Conservation (phyloP, 2,888 invertebrate species). For the Leucozona laternaria region DNA sequence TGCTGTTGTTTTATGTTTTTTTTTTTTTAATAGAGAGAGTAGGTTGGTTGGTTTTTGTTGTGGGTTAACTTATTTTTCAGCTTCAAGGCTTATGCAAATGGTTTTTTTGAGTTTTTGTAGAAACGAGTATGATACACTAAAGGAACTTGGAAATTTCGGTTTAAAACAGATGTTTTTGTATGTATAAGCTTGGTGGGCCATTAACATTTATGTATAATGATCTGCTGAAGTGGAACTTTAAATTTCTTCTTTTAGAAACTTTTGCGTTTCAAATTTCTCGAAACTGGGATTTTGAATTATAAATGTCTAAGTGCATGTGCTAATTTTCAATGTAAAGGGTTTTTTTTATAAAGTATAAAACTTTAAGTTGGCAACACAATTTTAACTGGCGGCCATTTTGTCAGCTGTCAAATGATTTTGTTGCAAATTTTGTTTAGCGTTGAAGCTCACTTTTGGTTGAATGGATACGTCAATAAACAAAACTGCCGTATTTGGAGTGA, state of each 20-base stretch:
- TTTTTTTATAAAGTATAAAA: too few relatives aligned
- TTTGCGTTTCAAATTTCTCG: not conserved
- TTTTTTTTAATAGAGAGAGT: constrained; percentile 3
- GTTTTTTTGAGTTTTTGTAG: constrained; percentile 35
- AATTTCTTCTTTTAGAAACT: not conserved
- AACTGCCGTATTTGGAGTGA: too few relatives aligned
- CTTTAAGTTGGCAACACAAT: too few relatives aligned
- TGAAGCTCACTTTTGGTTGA: too few relatives aligned
- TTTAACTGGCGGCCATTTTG: too few relatives aligned
- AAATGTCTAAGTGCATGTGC: too few relatives aligned
- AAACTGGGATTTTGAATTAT: not conserved
- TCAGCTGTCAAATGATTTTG: too few relatives aligned
- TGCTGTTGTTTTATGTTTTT: constrained; percentile 23
- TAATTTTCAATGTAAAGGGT: too few relatives aligned
- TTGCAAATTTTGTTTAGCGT: too few relatives aligned
- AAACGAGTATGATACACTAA: constrained; percentile 1
- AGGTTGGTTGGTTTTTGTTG: constrained; percentile 25
- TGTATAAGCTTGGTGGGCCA: constrained; percentile 30
- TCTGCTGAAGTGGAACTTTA: not conserved
- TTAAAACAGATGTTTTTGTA: not conserved
- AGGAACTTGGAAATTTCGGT: not conserved
- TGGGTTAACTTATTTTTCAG: constrained; percentile 17
- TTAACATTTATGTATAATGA: constrained; percentile 35
- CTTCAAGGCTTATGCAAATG: constrained; percentile 40
- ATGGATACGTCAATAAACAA: too few relatives aligned